A percentile compares a stretch with the other conserved stretches of the same genome.
These are phyloP conservation scores for Drosophila peninsularis DNA, from an alignment of 2,888 invertebrate genomes.

Conservation along the genomic window DNA sequence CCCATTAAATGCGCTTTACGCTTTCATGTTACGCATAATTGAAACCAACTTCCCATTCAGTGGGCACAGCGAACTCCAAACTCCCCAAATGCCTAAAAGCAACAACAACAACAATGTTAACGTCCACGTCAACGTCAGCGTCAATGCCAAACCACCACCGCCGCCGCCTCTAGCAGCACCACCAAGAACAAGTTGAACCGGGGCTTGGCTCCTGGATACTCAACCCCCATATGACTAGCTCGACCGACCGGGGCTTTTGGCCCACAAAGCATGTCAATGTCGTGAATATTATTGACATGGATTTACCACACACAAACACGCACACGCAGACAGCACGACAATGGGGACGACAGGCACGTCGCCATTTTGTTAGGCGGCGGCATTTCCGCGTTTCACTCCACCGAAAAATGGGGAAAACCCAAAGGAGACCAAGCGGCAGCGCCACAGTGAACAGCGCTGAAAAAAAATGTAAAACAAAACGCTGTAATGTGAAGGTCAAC, in stretches of 20 bases:
- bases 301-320: constrained; percentile 50
- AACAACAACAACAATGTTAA: constrained; percentile 6
- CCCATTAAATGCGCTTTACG: constrained; percentile 28
- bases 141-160: constrained; percentile 41
- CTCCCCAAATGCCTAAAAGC: constrained; percentile 4
- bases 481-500: constrained; percentile 69
- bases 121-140: constrained; percentile 12
- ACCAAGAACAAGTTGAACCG: not conserved
- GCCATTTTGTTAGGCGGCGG: constrained; percentile 59
- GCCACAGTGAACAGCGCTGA: constrained; percentile 9
- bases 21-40: constrained; percentile 76
- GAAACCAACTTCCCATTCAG: constrained; percentile 71
- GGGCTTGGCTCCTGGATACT: constrained; percentile 9
- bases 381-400: constrained; percentile 41
- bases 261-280: constrained; percentile 79
- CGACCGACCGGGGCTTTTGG: constrained; percentile 38
- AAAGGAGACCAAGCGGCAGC: constrained; percentile 10
- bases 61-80: constrained; percentile 44
- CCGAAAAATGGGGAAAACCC: constrained; percentile 1
- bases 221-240: constrained; percentile 33
- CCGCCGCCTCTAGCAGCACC: constrained; percentile 4
- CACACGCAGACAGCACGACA: constrained; percentile 12
- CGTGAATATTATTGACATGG: constrained; percentile 79
- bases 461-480: constrained; percentile 16
- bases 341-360: constrained; percentile 24